Percentiles rank a stretch among this genome's conserved stretches.
Conservation (phyloP, 2,888 invertebrate species). For the Drosophila neotestacea region DNA sequence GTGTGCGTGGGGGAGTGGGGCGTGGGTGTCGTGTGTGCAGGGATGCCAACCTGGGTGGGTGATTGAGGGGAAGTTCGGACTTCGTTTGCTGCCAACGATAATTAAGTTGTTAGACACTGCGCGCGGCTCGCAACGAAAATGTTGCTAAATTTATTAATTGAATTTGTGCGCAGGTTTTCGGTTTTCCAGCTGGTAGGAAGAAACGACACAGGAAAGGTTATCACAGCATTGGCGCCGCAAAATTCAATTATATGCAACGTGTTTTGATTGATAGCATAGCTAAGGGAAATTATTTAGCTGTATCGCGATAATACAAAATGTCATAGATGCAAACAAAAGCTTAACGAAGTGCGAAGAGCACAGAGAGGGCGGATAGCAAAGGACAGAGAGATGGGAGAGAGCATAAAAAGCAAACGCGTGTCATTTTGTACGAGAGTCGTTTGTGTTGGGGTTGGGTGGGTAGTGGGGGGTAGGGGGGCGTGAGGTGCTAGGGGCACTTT, state of each 20-base stretch:
- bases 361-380: background rate
- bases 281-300: conserved; percentile 8
- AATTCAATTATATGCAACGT: conserved; percentile 53
- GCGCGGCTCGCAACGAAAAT: conserved; percentile 40
- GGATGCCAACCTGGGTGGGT: background rate
- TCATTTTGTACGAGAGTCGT: conserved; percentile 4
- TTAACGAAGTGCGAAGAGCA: background rate
- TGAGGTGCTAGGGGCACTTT: conserved; percentile 45
- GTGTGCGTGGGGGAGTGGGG: background rate
- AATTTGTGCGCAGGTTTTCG: conserved; percentile 52
- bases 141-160: conserved; percentile 62
- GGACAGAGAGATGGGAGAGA: conserved; percentile 23
- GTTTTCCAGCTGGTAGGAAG: background rate
- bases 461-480: background rate
- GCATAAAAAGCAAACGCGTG: conserved; percentile 24
- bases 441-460: background rate
- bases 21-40: background rate
- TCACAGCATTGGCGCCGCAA: conserved; percentile 39
- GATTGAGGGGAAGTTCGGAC: background rate
- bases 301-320: conserved; percentile 58
- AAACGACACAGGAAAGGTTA: conserved; percentile 36
- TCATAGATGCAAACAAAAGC: conserved; percentile 59
- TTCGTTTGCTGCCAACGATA: conserved; percentile 39
- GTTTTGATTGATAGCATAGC: conserved; percentile 46
- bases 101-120: conserved; percentile 66